Evolutionary conservation across 2,113 vertebrate species (phyloP).

Genomic region (Lophotis ruficrista): DNA sequence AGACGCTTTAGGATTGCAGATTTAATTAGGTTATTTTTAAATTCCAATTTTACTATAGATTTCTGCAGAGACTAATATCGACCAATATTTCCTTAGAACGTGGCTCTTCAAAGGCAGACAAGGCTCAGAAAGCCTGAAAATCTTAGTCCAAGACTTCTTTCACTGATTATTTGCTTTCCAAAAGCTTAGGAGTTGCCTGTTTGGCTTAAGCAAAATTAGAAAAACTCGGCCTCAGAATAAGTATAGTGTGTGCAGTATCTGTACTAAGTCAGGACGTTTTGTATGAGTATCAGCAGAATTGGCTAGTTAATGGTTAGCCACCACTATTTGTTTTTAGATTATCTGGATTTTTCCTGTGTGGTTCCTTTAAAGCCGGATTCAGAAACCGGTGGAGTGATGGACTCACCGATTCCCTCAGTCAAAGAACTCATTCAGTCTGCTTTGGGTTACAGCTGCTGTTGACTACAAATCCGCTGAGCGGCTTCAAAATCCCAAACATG

Average conservation of each 20-base stretch:
- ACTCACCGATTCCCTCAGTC: background rate
- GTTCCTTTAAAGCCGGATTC: constrained; percentile 4
- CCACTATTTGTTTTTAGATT: background rate
- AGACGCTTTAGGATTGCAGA: background rate
- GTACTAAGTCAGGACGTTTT: background rate
- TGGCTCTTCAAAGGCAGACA: background rate
- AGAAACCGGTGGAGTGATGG: background rate
- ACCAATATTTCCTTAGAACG: background rate
- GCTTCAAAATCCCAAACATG: background rate
- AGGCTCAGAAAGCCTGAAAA: background rate
- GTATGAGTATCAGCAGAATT: background rate
- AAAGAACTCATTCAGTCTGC: background rate
- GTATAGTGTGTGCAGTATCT: background rate
- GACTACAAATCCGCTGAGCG: background rate
- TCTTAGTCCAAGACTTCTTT: background rate
- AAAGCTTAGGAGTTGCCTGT: background rate
- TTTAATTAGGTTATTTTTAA: background rate
- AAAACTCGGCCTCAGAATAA: background rate
- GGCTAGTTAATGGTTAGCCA: background rate
- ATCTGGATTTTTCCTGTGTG: background rate
- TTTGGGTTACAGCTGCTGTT: background rate
- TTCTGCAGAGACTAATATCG: background rate
- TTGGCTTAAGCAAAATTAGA: background rate
- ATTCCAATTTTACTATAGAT: background rate
- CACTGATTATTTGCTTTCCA: background rate